These are phyloP conservation scores for Apamea anceps DNA, from an alignment of 2,888 invertebrate species.

Conservation along the genomic window DNA sequence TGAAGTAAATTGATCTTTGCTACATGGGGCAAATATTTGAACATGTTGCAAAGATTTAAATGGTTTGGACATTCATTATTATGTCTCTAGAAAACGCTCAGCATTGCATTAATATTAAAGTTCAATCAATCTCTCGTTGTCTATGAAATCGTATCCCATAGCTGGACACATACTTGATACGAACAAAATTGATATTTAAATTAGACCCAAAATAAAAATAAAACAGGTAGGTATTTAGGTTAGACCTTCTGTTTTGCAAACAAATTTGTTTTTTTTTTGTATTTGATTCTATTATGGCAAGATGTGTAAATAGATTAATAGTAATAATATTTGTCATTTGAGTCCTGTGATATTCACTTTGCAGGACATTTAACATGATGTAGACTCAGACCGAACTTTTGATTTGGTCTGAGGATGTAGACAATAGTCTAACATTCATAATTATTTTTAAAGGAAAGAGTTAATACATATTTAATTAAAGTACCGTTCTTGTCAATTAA, in stretches of 20 bases:
- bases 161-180: not conserved
- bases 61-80: not conserved
- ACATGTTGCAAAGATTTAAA: not conserved
- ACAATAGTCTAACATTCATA: not conserved
- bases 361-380: not conserved
- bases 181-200: not conserved
- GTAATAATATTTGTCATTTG: not conserved
- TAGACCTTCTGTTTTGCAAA: conserved; percentile 13
- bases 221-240: not conserved
- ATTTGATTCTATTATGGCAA: not conserved
- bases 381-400: too few species aligned
- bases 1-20: conserved; percentile 8
- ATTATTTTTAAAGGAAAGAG: not conserved
- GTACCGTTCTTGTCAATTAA: conserved; percentile 3
- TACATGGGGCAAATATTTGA: conserved; percentile 10
- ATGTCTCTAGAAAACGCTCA: conserved; percentile 2
- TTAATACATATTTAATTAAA: not conserved
- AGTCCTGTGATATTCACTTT: not conserved
- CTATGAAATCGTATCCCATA: not conserved
- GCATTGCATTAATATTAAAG: conserved; percentile 1
- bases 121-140: not conserved
- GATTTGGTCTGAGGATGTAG: too few species aligned
- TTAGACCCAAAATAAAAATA: not conserved
- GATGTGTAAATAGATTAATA: not conserved
- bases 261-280: not conserved